These are phyloP conservation scores for Silurus aristotelis DNA, from an alignment of 2,797 vertebrate genomes.

Conservation along the genomic window DNA sequence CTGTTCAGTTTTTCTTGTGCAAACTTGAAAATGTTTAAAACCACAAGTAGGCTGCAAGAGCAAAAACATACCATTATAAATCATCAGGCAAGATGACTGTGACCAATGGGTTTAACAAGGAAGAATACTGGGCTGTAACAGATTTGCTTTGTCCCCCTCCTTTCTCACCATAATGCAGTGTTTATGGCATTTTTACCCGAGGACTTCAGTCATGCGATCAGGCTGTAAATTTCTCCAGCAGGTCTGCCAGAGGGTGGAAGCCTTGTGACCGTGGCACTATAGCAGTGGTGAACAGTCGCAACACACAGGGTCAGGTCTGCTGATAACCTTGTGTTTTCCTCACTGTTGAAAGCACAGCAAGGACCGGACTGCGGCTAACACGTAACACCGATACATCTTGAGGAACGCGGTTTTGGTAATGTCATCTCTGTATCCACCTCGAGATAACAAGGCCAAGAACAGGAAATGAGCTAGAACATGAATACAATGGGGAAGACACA, in stretches of 20 bases:
- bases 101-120: slow-evolving; percentile 69
- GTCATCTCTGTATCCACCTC: slow-evolving; percentile 42
- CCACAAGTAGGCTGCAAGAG: slow-evolving; percentile 40
- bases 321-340: slow-evolving; percentile 71
- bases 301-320: slow-evolving; percentile 66
- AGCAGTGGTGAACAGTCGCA: slow-evolving; percentile 57
- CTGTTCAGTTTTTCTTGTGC: neutral
- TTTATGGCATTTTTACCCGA: slow-evolving; percentile 69
- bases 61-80: slow-evolving; percentile 53
- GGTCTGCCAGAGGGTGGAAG: slow-evolving; percentile 61
- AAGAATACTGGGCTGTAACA: slow-evolving; percentile 52
- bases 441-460: slow-evolving; percentile 49
- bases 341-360: slow-evolving; percentile 38
- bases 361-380: slow-evolving; percentile 41
- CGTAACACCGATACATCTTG: slow-evolving; percentile 56
- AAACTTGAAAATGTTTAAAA: slow-evolving; percentile 5
- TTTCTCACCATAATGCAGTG: slow-evolving; percentile 63
- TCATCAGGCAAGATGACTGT: slow-evolving; percentile 60
- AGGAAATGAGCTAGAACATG: slow-evolving; percentile 46
- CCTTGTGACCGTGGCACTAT: slow-evolving; percentile 64
- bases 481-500: slow-evolving; percentile 40
- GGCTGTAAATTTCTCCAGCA: slow-evolving; percentile 71
- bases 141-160: slow-evolving; percentile 55
- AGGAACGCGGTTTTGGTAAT: slow-evolving; percentile 20
- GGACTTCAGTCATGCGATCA: slow-evolving; percentile 69